Evolutionary conservation across 2,888 invertebrate species (phyloP).

Genomic region (Tribolium freemani): DNA sequence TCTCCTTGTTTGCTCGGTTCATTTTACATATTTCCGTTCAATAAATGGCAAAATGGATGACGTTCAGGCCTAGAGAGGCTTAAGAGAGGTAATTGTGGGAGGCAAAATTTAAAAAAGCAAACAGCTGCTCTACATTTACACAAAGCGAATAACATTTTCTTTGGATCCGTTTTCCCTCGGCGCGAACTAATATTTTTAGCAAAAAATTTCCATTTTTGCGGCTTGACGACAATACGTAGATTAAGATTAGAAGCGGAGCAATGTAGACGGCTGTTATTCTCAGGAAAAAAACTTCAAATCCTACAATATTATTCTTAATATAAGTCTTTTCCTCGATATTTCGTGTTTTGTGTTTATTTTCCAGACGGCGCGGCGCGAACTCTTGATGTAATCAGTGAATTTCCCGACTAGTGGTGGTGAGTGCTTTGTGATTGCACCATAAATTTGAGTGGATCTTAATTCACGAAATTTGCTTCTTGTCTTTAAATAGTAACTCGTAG

Average conservation of each 20-base stretch:
- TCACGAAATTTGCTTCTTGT: slow-evolving; percentile 15
- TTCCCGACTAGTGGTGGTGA: background rate
- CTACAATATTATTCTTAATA: background rate
- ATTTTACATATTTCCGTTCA: background rate
- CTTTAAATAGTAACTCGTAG: slow-evolving; percentile 9
- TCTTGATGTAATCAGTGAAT: slow-evolving; percentile 5
- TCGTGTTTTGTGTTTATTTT: background rate
- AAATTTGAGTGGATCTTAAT: slow-evolving; percentile 24
- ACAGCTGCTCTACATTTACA: too few species aligned
- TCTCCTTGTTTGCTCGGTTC: background rate
- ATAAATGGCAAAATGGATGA: background rate
- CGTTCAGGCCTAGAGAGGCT: background rate
- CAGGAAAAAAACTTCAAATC: background rate
- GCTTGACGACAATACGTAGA: background rate
- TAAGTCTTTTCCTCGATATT: background rate
- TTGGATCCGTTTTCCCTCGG: background rate
- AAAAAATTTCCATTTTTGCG: background rate
- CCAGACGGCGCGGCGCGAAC: background rate
- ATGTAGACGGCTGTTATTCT: background rate
- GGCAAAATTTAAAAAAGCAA: background rate
- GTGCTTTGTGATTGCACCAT: slow-evolving; percentile 11
- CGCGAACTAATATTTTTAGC: background rate
- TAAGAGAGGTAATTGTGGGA: background rate
- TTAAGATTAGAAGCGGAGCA: background rate
- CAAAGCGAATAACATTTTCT: too few species aligned